Evolutionary conservation across 2,113 vertebrate genomes (phyloP).

Genomic region (Apodemus sylvaticus): DNA sequence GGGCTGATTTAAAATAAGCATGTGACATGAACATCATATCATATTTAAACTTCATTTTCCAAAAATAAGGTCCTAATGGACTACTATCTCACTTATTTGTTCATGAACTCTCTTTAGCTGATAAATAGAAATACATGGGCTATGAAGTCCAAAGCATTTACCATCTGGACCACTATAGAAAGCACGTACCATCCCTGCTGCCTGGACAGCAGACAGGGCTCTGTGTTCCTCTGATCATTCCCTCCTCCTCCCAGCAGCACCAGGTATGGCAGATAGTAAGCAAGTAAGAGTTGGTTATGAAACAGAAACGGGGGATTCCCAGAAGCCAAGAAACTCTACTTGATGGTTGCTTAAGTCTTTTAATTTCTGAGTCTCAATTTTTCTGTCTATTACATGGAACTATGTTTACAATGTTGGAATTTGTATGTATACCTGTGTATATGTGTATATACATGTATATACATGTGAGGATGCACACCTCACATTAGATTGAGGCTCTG

Average conservation of each 20-base stretch:
- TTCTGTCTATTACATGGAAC: not conserved
- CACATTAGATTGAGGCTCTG: not conserved
- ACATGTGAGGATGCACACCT: not conserved
- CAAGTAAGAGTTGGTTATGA: not conserved
- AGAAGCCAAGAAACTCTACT: not conserved
- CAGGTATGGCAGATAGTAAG: not conserved
- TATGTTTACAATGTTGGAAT: not conserved
- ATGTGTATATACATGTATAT: not conserved
- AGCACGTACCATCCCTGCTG: not conserved
- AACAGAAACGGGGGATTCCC: not conserved
- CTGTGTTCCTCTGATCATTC: not conserved
- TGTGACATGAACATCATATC: not conserved
- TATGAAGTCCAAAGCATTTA: not conserved
- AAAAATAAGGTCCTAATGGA: not conserved
- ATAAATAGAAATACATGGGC: not conserved
- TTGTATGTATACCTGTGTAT: not conserved
- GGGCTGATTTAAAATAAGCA: not conserved
- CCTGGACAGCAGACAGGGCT: not conserved
- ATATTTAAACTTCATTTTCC: not conserved
- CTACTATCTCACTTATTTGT: not conserved
- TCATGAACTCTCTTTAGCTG: not conserved
- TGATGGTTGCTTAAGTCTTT: not conserved
- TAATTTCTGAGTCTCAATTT: not conserved
- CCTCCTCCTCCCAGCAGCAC: rapidly evolving
- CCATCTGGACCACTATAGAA: not conserved